Evolutionary conservation across 2,888 invertebrate species (phyloP).

Genomic region (Glyphotaelius pellucidus): DNA sequence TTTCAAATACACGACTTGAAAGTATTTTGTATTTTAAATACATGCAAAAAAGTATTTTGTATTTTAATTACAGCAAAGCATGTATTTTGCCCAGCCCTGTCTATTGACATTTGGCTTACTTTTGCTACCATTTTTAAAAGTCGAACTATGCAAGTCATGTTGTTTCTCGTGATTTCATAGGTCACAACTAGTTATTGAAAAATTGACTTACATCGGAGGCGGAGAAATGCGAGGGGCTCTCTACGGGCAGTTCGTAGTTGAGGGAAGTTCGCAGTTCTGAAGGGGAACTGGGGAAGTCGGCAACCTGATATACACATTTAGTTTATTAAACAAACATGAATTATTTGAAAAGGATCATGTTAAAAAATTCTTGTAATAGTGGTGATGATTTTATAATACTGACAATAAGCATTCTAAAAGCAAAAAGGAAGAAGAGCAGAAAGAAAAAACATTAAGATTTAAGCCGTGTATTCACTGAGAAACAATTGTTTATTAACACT

Average conservation of each 20-base stretch:
- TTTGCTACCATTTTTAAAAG: no score
- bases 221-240: slow-evolving; percentile 73
- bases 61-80: no score
- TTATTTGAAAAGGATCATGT: not conserved
- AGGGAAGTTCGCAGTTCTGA: slow-evolving; percentile 76
- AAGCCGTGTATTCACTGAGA: no score
- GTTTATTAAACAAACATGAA: not conserved
- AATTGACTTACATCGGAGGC: slow-evolving; percentile 60
- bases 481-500: no score
- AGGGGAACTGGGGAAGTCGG: slow-evolving; percentile 79
- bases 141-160: no score
- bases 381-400: not conserved
- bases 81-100: no score
- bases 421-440: not conserved
- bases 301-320: slow-evolving; percentile 69
- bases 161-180: no score
- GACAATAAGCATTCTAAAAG: not conserved
- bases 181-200: not conserved
- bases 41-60: no score
- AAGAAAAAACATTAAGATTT: not conserved
- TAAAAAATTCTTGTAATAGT: not conserved
- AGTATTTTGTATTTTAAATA: no score
- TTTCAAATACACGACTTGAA: no score
- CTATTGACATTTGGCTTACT: no score
- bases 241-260: slow-evolving; percentile 78